A percentile compares a stretch with the other conserved stretches of the same genome.
phyloP scores from a whole-genome alignment of 2,888 invertebrate genomes.

The Crossocerus cetratus region DNA sequence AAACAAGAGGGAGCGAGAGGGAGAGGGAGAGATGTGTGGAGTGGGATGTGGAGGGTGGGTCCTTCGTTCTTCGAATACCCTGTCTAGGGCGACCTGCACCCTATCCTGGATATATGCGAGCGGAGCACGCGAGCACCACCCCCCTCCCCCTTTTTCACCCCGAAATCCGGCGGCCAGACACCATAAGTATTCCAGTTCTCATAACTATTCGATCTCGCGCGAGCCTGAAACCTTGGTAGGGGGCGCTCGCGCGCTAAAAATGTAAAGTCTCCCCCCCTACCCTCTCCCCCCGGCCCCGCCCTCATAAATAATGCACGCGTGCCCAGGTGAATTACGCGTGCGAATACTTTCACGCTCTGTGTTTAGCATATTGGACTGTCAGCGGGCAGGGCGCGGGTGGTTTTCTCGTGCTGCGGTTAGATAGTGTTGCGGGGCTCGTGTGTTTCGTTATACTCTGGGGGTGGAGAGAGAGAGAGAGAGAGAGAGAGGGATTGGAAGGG shows the following conservation, averaged over 20 bases:
- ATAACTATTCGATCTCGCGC: conserved; percentile 2
- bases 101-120: conserved; percentile 36
- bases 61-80: too few species aligned
- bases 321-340: too few species aligned
- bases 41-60: too few species aligned
- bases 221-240: too few species aligned
- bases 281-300: background rate
- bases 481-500: conserved; percentile 19
- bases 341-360: too few species aligned
- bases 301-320: conserved; percentile 2
- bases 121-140: conserved; percentile 29
- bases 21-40: too few species aligned
- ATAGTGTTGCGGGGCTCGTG: background rate
- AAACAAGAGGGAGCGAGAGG: too few species aligned
- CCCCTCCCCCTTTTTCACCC: conserved; percentile 8
- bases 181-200: background rate
- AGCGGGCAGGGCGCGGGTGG: background rate
- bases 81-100: background rate
- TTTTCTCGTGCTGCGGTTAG: background rate
- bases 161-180: background rate
- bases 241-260: background rate
- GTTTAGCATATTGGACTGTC: too few species aligned
- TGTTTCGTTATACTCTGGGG: background rate
- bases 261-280: background rate
- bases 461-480: conserved; percentile 7